phyloP scores from a whole-genome alignment of 2,797 vertebrate genomes.

The Myotis myotis region DNA sequence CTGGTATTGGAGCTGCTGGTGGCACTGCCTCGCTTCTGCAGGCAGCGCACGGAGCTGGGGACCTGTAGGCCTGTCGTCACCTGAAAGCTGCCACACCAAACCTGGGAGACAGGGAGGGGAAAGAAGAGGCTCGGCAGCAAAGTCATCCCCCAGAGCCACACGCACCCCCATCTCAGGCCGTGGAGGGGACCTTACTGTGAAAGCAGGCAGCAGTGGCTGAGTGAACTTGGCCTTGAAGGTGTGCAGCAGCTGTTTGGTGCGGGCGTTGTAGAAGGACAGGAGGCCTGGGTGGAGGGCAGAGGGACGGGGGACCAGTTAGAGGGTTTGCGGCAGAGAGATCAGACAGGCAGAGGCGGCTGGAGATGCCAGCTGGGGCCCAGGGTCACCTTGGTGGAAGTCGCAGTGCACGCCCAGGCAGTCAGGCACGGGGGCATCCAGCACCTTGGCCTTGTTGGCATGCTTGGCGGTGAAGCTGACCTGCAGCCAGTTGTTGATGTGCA shows the following conservation, averaged over 20 bases:
- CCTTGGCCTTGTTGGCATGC: conserved; percentile 96
- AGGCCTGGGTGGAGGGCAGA: conserved; percentile 78
- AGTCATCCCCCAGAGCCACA: not conserved
- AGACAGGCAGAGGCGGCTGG: not conserved
- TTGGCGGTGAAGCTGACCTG: conserved; percentile 98
- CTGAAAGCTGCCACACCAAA: conserved; percentile 96
- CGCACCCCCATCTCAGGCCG: rapidly evolving
- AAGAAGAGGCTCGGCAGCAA: not conserved
- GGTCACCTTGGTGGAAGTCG: conserved; percentile 94
- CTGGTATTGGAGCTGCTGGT: conserved; percentile 97
- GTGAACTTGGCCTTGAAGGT: conserved; percentile 94
- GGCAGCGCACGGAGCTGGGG: conserved; percentile 91
- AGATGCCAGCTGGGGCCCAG: rapidly evolving
- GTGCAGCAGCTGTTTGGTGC: conserved; percentile 93
- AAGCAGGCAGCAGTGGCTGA: conserved; percentile 94
- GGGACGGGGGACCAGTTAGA: not conserved
- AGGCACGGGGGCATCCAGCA: conserved; percentile 91
- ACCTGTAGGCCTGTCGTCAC: conserved; percentile 94
- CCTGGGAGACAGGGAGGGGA: conserved; percentile 81
- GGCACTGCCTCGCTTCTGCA: conserved; percentile 94
- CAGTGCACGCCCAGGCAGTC: conserved; percentile 93
- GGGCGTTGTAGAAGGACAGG: conserved; percentile 94
- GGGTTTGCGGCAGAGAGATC: not conserved
- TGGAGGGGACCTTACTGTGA: conserved; percentile 87
- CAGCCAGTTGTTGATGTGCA: conserved; percentile 98